phyloP scores from a whole-genome alignment of 2,113 vertebrate genomes.

The Oceanites oceanicus region DNA sequence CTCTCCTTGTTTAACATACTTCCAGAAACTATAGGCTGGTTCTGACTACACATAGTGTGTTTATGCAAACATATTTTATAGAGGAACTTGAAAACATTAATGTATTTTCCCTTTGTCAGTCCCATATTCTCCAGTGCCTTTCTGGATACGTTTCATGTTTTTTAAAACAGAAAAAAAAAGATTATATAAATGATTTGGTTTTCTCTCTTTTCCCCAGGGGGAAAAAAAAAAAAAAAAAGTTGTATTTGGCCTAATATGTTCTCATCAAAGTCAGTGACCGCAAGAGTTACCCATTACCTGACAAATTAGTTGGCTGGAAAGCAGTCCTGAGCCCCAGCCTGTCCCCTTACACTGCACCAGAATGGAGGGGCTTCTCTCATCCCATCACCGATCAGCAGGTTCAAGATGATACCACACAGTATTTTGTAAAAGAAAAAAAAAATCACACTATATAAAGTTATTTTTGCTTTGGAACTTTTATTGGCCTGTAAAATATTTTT shows the following conservation, averaged over 20 bases:
- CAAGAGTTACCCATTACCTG: not conserved
- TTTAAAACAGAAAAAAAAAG: not conserved
- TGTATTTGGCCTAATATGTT: not conserved
- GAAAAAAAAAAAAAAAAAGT: not conserved
- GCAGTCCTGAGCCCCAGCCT: not conserved
- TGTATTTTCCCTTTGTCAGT: constrained; percentile 8
- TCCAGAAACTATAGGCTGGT: constrained; percentile 20
- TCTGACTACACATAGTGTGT: constrained; percentile 36
- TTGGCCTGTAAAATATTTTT: constrained; percentile 83
- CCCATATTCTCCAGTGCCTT: not conserved
- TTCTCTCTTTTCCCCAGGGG: not conserved
- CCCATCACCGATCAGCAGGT: constrained; percentile 60
- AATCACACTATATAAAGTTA: constrained; percentile 78
- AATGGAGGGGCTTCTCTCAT: not conserved
- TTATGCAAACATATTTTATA: constrained; percentile 33
- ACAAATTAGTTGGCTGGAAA: not conserved
- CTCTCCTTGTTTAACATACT: constrained; percentile 52
- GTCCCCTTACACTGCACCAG: not conserved
- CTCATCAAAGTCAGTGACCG: not conserved
- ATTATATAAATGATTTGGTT: not conserved
- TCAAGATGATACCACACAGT: constrained; percentile 71
- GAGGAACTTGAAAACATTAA: constrained; percentile 26
- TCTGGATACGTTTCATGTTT: not conserved
- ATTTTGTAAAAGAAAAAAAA: constrained; percentile 61
- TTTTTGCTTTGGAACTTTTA: constrained; percentile 83